phyloP scores from a whole-genome alignment of 64 coral and sea anemone species.

The Platygyra sinensis region DNA sequence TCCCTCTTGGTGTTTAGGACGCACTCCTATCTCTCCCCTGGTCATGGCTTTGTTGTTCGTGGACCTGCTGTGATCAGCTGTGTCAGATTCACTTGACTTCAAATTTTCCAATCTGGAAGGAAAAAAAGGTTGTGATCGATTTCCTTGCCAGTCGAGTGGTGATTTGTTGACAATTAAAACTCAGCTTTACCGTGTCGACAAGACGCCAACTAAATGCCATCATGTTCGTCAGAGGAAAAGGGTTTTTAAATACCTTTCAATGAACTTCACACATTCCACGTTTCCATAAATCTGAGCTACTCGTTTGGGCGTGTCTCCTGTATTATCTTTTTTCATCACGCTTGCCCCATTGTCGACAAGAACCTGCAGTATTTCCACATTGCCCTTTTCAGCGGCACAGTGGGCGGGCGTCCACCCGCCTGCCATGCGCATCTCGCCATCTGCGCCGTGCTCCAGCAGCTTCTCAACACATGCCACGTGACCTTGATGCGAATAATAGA shows the following conservation, averaged over 20 bases:
- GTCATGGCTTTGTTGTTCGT: background rate
- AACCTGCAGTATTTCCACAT: conserved; percentile 72
- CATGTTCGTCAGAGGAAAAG: too few species aligned
- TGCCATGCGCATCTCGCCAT: conserved; percentile 85
- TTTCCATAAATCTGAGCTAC: conserved; percentile 76
- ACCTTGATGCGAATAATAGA: conserved; percentile 1
- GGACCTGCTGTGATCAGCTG: background rate
- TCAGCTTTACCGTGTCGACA: too few species aligned
- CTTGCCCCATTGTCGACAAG: conserved; percentile 53
- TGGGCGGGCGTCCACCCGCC: conserved; percentile 98
- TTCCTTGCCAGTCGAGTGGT: background rate
- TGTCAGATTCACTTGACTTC: background rate
- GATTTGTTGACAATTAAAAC: too few species aligned
- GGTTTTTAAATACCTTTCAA: conserved; percentile 60
- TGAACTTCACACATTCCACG: conserved; percentile 45
- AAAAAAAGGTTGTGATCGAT: background rate
- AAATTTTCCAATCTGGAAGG: conserved; percentile 15
- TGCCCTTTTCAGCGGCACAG: conserved; percentile 86
- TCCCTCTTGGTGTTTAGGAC: background rate
- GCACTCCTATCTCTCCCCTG: background rate
- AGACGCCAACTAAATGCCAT: too few species aligned
- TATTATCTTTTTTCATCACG: conserved; percentile 77
- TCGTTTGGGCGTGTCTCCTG: conserved; percentile 80
- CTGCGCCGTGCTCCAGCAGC: conserved; percentile 76
- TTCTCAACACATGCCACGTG: conserved; percentile 65